Base-by-base conservation (phyloP, 2,113 vertebrate genomes). In the Microcebus tavaratra region DNA sequence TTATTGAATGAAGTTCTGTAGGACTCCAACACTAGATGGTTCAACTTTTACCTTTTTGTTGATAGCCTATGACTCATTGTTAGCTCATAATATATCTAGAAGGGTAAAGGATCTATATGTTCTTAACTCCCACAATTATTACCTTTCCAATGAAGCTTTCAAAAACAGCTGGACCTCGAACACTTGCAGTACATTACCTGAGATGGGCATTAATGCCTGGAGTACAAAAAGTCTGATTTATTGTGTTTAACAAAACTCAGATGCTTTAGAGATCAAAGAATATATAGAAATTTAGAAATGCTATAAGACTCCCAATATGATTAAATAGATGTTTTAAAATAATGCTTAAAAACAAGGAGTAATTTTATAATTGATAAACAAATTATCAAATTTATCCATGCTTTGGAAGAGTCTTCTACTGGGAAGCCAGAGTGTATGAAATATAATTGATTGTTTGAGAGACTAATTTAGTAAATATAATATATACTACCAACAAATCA, bases 331-430 rank as follows among this genome's bases (percentile, higher is more conserved):
- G 29, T 15, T 39, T 88, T 84, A 39, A 72, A 85, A 75, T 63
- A 97, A 75, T 15, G 3, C 8, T 85, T 84, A 57, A 91, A 92
- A 87, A 2, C 18, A 87, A 87, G 4, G 17, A 68, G 23, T 75
- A 78, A 94, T 84, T 95, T 59, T 90, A 63, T n/a, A 42, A 88
- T 65, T 17, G 90, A 75, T 14, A 85, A 88, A 83, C 23, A 89
- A 92, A 94, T 75, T 79, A 55, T 39, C 55, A 88, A 48, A 72
- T 80, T 18, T 86, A 68, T 85, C 42, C 42, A 82, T 63, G 6
- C 23, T 2, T 68, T 83, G 17, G 9, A 87, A 87, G 1, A 14
- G 2, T 92, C 29, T 88, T 90, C 1, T 29, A 27, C 21, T 59
- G 6, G 29, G 39, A 96, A 95, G 90, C 1, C 36, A 65, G 50